Base-by-base conservation (phyloP, 2,888 invertebrate species). In the Acronicta psi region DNA sequence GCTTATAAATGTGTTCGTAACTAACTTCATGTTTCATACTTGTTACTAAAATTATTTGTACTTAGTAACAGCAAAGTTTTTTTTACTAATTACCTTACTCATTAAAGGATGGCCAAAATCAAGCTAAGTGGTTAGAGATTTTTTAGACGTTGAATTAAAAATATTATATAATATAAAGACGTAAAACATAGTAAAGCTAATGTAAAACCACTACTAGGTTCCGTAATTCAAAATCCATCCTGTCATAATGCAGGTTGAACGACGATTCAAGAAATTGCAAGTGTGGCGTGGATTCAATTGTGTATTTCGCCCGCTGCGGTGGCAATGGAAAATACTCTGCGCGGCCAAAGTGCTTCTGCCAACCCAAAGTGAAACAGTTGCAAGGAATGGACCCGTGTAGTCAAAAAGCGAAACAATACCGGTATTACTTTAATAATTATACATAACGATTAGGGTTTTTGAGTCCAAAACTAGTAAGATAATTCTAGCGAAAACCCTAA, bases 221-320 rank as follows among this genome's bases (percentile, higher is more conserved):
- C 7, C 11, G 11, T 29, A 29, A 29, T 29, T 29, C 29, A 29
- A 29, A 25, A 6, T 9, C 20, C 20, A 34, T 6, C n/a, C n/a
- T 34, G 34, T 34, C n/a, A 34, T n/a, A 34, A 34, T 34, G 34
- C 34, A 34, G 34, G 34, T 34, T 34, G n/a, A n/a, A n/a, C 5
- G 34, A n/a, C 34, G n/a, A 34, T n/a, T n/a, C 34, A 34, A 8
- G n/a, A n/a, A 34, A 34, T n/a, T 34, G 34, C 34, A 34, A n/a
- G 5, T 34, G 34, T 7, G 34, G 34, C 34, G 34, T 34, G 34
- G 34, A 34, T 4, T 34, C 34, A 13, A 6, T 34, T 5, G 1
- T 1, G n/a, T 34, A 34, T n/a, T 34, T 8, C 34, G 2, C 34
- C n/a, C 34, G 34, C 34, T 34, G 34, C 29, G 11, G 11, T 29